Evolutionary conservation across 2,797 vertebrate genomes (phyloP).

Genomic region (Typhlichthys eigenmanni): DNA sequence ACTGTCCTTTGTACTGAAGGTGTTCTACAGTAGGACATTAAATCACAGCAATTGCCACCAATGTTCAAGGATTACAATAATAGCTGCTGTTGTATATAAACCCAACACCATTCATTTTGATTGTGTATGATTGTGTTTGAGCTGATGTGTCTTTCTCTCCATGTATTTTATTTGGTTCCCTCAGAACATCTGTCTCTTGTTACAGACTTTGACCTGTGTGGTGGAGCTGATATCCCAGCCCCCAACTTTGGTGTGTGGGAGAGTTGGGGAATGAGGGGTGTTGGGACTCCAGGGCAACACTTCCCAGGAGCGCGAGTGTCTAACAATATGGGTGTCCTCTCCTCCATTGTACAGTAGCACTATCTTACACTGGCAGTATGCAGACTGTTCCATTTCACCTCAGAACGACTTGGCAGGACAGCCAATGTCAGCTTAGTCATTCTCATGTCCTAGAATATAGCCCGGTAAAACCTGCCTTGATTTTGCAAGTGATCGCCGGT

Average conservation of each 20-base stretch:
- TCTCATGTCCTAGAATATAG: constrained; percentile 12
- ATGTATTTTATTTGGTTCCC: constrained; percentile 59
- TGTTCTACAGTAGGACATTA: constrained; percentile 34
- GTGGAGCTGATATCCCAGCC: constrained; percentile 59
- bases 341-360: constrained; percentile 38
- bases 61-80: not conserved
- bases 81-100: too few relatives aligned
- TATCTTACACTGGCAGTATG: too few relatives aligned
- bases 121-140: constrained; percentile 31
- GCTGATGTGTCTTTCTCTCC: constrained; percentile 46
- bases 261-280: constrained; percentile 52
- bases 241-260: constrained; percentile 54
- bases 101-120: too few relatives aligned
- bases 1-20: constrained; percentile 14
- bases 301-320: constrained; percentile 53
- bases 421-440: constrained; percentile 32
- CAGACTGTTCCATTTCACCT: constrained; percentile 12
- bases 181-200: constrained; percentile 79
- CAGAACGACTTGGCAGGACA: constrained; percentile 19
- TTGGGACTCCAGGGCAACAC: constrained; percentile 46
- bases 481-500: too few relatives aligned
- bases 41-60: constrained; percentile 35
- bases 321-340: constrained; percentile 56
- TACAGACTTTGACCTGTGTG: constrained; percentile 70
- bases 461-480: too few relatives aligned